phyloP scores from a whole-genome alignment of 2,113 vertebrate genomes.

The Actinemys pallida region DNA sequence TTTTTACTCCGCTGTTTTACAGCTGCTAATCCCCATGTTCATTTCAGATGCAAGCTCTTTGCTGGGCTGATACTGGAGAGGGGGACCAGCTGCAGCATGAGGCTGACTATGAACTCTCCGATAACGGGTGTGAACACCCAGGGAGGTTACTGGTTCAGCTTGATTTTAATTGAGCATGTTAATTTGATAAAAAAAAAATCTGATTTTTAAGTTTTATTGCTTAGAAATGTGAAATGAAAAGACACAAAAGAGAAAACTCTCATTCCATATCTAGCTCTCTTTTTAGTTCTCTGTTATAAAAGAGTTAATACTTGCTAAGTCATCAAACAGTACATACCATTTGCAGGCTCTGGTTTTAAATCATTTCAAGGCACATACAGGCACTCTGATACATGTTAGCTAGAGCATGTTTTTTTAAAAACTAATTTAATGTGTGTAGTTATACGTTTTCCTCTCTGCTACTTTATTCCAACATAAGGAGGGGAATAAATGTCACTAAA shows the following conservation, averaged over 20 bases:
- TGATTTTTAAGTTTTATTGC: fast-evolving
- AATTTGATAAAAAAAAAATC: fast-evolving
- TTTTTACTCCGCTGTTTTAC: neutral
- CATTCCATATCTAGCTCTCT: neutral
- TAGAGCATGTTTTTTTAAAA: neutral
- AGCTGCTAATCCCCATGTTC: neutral
- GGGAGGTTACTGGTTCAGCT: fast-evolving
- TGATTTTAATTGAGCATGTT: neutral
- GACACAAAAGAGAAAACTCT: too few relatives aligned
- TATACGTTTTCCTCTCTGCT: neutral
- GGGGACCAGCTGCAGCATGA: neutral
- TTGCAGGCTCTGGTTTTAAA: neutral
- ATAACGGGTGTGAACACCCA: neutral
- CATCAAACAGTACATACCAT: fast-evolving
- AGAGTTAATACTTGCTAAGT: neutral
- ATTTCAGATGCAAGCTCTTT: fast-evolving
- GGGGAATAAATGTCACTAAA: neutral
- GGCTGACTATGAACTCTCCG: neutral
- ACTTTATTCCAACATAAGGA: neutral
- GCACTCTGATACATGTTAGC: neutral
- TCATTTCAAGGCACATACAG: neutral
- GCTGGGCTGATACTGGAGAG: neutral
- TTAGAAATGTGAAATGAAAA: neutral
- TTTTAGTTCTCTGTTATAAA: neutral
- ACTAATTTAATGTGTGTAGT: neutral